Conservation (phyloP, 2,888 invertebrate genomes). For the Limnephilus marmoratus region DNA sequence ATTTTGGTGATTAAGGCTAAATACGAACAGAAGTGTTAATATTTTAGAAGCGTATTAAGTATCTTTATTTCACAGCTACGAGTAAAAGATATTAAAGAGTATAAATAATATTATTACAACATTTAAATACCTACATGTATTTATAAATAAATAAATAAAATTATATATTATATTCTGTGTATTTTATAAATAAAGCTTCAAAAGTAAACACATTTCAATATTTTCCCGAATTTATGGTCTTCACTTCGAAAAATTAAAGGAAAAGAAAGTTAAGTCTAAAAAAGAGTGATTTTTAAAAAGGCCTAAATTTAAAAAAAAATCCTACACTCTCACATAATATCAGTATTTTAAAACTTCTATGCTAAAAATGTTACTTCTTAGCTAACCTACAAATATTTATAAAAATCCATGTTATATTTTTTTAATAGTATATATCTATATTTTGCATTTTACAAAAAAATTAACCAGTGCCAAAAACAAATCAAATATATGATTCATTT, state of each 20-base stretch:
- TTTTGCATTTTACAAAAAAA: not conserved
- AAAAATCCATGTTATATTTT: not conserved
- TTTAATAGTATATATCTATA: not conserved
- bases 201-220: not conserved
- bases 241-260: not conserved
- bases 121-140: constrained; percentile 30
- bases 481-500: not conserved
- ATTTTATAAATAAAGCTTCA: constrained; percentile 40
- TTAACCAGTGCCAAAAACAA: not conserved
- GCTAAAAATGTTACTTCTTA: not conserved
- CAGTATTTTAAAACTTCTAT: not conserved
- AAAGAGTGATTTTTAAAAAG: not conserved
- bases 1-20: not conserved
- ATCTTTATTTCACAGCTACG: constrained; percentile 52
- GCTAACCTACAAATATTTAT: not conserved
- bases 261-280: not conserved
- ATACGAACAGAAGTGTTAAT: constrained; percentile 20
- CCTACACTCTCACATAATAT: not conserved
- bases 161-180: not conserved
- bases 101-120: constrained; percentile 5
- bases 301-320: not conserved
- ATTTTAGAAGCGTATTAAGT: constrained; percentile 50
- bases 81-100: constrained; percentile 38
- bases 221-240: not conserved
- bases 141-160: not conserved